Percentiles rank a stretch among this genome's conserved stretches.
These are phyloP conservation scores for Falcaria lacertinaria DNA, from an alignment of 2,888 invertebrate genomes.

Conservation along the genomic window DNA sequence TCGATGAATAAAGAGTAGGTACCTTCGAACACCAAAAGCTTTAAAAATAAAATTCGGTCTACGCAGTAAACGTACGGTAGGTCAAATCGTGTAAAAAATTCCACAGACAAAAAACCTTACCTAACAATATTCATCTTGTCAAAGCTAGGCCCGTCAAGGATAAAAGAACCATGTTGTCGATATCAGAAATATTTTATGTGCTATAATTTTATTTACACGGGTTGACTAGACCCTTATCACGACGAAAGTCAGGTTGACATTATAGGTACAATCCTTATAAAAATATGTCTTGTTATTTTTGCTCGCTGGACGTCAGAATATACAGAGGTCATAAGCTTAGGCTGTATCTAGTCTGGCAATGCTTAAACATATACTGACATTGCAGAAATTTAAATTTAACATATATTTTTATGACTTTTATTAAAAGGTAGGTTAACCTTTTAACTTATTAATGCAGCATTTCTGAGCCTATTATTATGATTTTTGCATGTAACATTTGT, in stretches of 20 bases:
- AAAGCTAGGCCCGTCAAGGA: neutral
- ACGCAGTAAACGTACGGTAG: too few species aligned
- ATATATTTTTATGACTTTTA: too few species aligned
- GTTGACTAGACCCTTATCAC: constrained; percentile 38
- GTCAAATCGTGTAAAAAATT: too few species aligned
- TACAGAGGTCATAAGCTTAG: neutral
- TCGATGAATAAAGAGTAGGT: neutral
- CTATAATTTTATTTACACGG: constrained; percentile 25
- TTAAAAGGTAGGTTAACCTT: too few species aligned
- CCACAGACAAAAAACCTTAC: neutral
- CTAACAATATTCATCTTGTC: neutral
- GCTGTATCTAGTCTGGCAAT: neutral
- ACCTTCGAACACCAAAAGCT: too few species aligned
- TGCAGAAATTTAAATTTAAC: too few species aligned
- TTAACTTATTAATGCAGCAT: too few species aligned
- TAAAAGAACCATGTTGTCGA: constrained; percentile 18
- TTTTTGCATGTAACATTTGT: too few species aligned
- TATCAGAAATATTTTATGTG: constrained; percentile 29
- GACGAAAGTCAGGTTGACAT: constrained; percentile 29
- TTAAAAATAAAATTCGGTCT: too few species aligned
- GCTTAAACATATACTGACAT: too few species aligned
- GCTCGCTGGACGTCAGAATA: neutral
- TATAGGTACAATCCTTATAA: constrained; percentile 8
- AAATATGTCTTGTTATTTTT: constrained; percentile 1
- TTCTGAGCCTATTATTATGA: too few species aligned